phyloP scores from a whole-genome alignment of 1,140 invertebrate species.

The Cepaea nemoralis region DNA sequence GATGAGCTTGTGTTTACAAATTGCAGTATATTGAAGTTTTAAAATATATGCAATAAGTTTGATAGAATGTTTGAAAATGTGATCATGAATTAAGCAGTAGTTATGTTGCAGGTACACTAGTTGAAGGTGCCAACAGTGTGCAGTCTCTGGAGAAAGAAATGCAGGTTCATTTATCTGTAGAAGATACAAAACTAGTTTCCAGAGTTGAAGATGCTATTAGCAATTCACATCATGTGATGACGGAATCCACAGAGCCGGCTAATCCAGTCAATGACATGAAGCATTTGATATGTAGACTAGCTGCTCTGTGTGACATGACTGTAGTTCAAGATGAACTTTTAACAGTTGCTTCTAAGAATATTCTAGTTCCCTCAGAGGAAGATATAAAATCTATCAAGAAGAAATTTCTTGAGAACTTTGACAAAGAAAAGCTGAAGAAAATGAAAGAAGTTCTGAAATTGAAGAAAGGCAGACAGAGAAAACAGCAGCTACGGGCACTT shows the following conservation, averaged over 20 bases:
- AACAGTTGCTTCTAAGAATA: not conserved
- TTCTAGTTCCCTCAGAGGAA: not conserved
- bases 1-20: too few species aligned
- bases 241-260: not conserved
- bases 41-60: too few species aligned
- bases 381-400: slow-evolving; percentile 34
- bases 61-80: too few species aligned
- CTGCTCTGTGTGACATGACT: slow-evolving; percentile 29
- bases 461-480: slow-evolving; percentile 39
- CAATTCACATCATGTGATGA: not conserved
- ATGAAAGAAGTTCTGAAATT: slow-evolving; percentile 38
- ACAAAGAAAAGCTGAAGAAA: slow-evolving; percentile 37
- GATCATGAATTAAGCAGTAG: not conserved
- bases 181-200: not conserved
- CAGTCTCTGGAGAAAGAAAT: not conserved
- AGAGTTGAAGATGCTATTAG: not conserved
- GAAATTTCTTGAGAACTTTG: slow-evolving; percentile 23
- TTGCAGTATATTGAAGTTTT: too few species aligned
- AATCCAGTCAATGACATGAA: slow-evolving; percentile 15
- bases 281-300: slow-evolving; percentile 18
- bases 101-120: slow-evolving; percentile 15
- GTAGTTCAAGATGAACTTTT: slow-evolving; percentile 18
- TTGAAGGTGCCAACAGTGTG: not conserved
- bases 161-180: not conserved
- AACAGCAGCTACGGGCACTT: slow-evolving; percentile 20